phyloP scores from a whole-genome alignment of 2,113 vertebrate genomes.

The Callocephalon fimbriatum region DNA sequence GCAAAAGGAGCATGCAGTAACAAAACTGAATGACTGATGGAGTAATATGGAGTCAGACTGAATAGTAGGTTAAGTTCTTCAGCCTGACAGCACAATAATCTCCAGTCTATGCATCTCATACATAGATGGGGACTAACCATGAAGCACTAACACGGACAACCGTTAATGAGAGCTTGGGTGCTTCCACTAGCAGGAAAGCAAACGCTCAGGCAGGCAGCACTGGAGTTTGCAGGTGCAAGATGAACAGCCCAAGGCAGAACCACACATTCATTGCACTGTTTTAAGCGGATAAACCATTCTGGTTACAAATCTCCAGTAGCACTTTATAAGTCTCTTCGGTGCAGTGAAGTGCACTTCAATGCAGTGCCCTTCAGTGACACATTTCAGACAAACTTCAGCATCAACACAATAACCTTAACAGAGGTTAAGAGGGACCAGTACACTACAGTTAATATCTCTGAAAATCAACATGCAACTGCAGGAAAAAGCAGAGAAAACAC shows the following conservation, averaged over 20 bases:
- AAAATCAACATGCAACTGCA: background rate
- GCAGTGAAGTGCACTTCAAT: background rate
- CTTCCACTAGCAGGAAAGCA: background rate
- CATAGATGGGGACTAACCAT: background rate
- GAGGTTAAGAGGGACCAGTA: background rate
- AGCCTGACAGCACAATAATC: background rate
- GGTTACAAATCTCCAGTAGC: background rate
- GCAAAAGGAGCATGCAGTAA: background rate
- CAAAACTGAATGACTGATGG: background rate
- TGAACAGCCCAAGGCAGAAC: background rate
- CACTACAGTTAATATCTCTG: background rate
- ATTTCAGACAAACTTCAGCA: background rate
- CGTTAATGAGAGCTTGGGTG: fast-evolving
- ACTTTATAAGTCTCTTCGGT: background rate
- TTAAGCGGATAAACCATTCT: background rate
- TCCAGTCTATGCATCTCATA: fast-evolving
- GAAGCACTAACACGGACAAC: background rate
- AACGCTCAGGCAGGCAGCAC: background rate
- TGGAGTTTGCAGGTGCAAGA: background rate
- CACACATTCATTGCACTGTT: background rate
- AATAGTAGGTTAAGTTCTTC: fast-evolving
- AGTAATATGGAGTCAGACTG: background rate
- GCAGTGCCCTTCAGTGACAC: background rate
- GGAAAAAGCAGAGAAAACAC: background rate
- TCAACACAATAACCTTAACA: background rate